Base-by-base conservation (phyloP, 1,140 invertebrate species). In the Hycleus phaleratus region DNA sequence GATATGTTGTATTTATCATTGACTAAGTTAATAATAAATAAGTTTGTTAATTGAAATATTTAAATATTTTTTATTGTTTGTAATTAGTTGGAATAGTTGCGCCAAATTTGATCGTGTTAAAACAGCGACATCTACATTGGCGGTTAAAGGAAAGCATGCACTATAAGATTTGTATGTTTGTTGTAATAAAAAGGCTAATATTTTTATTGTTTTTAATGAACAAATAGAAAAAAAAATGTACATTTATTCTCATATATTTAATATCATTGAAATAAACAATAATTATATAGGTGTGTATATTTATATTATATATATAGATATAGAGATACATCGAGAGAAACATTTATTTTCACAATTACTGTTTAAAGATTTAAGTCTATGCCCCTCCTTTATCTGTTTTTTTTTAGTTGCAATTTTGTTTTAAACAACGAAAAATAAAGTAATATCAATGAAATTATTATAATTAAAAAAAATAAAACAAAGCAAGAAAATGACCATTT, bases 331-430 rank as follows among this genome's bases (percentile, higher is more conserved):
- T 58, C 59, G 45, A 67, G 58, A 59, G 61, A 65, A 63, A 67
- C 65, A 67, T 61, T 60, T 61, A 65, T 58, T 55, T 54, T 56
- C 57, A 61, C 57, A 56, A 51, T 59, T 64, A 64, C 60, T 54
- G 58, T 65, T 63, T 58, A 18, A 18, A 18, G 18, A 18, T 18
- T 62, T 64, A 69, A 66, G 69, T 69, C 69, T 71, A 69, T 69
- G 67, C 63, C 69, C 67, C 66, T 69, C 69, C 68, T 71, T 60
- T 18, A 18, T 18, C 18, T 18, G 58, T 25, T 46, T 60, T 58
- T 62, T 63, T 56, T 49, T 64, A 18, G 60, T 56, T 47, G 44
- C 24, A 40, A 53, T 44, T 46, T 25, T 10, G 38, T n/a, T 50
- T n/a, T 50, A n/a, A 9, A 40, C 32, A 9, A 49, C 10, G 10